Base-by-base conservation (phyloP, 2,888 invertebrate genomes). In the Timema cristinae region DNA sequence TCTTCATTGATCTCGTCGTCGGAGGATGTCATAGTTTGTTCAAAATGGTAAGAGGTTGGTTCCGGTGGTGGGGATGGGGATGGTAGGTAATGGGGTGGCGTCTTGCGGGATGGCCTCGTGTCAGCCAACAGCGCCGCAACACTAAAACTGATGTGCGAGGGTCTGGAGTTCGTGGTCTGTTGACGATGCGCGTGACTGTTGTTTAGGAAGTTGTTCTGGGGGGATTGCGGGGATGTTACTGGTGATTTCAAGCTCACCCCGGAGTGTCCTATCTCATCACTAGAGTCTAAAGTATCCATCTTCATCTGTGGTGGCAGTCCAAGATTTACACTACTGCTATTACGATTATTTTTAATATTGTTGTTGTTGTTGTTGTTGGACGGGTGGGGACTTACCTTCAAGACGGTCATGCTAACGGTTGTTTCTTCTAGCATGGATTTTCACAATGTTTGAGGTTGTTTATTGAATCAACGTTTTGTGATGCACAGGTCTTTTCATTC, bases 61-160 rank as follows among this genome's bases (percentile, higher is more conserved):
- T 70, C 72, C 7, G 77, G 75, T 9, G 75, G 73, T 6, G 77
- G 74, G 32, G 76, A 72, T 51, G 73, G 71, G 6, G 76, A 73
- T 10, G 74, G 68, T 49, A 74, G 70, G 59, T 69, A 68, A 5
- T 74, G 67, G 0, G 75, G 72, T 15, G 72, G 70, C 50, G 68
- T 82, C 0, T 85, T 84, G 72, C 84, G 85, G 7, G 77, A 75
- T 4, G 88, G 87, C 73, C 72, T 69, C 56, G 73, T 75, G 72
- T 73, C 73, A 11, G 94, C 90, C 77, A 96, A 84, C 76, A 95
- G 87, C 0, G 95, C 93, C 7, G 95, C 94, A 77, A 95, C 95
- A 83, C 94, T 93, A 85, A 96, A 95, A 77, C 87, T 88, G 71
- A 84, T 78, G 63, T 73, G 48, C 84, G 85, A 66, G 84, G 84